Base-by-base conservation (phyloP, 1,140 invertebrate genomes). In the Andricus grossulariae region DNA sequence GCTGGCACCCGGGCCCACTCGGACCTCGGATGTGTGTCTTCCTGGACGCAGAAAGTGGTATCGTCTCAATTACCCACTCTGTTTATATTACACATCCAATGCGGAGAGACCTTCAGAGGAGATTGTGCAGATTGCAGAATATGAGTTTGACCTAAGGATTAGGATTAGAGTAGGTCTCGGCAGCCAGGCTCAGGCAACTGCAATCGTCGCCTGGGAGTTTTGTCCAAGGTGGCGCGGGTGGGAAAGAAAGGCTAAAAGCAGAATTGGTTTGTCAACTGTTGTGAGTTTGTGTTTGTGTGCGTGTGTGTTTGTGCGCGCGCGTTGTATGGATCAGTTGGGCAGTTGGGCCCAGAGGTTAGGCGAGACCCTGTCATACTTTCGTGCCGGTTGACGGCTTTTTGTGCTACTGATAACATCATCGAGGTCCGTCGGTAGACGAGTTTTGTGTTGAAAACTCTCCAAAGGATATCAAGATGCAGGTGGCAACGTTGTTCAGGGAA, bases 401-500 rank as follows among this genome's bases (percentile, higher is more conserved):
- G 45, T 50, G 18, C n/a, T 72, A 72, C 32, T 72, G 50, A 32
- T 21, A 21, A 72, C 51, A 72, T 72, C 49, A 50, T 21, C 39
- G 32, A 70, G 18, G 19, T 72, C 19, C n/a, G 45, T 72, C 10
- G 50, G 50, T 50, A 50, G 45, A 72, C 45, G 21, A 21, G 45
- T 51, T 72, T 66, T 66, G 60, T 66, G 60, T 66, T 66, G 60
- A 66, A 66, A 66, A 66, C 60, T 66, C 5, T 55, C 45, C 80
- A 79, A 80, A 81, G 76, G 77, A 76, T 78, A 72, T 78, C 32
- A 87, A 60, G 73, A 95, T 95, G 94, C 94, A 95, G 92, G 94
- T 95, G 86, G 94, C 94, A 84, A 94, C 93, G 88, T 87, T 95
- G 86, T 95, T 95, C 88, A 92, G 94, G 80, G 94, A 95, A 91